phyloP scores from a whole-genome alignment of 2,113 vertebrate genomes.

The Turnix velox region DNA sequence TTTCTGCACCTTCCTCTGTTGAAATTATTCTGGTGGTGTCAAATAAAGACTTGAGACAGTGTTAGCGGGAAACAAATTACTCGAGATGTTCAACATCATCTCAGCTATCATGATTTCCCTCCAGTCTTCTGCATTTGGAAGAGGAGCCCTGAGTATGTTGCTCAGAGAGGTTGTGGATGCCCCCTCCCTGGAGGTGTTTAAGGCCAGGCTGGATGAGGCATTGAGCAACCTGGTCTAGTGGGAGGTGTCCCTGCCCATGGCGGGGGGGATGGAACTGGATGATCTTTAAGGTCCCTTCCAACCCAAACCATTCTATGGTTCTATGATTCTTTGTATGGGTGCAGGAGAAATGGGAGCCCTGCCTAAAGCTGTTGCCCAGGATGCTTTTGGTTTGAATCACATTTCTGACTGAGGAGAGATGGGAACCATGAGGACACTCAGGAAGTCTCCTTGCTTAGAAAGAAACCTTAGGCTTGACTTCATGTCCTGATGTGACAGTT shows the following conservation, averaged over 20 bases:
- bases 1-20: not conserved
- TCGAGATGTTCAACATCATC: not conserved
- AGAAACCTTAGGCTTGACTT: not conserved
- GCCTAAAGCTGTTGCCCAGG: not conserved
- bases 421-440: not conserved
- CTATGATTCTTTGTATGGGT: no score
- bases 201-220: no score
- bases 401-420: not conserved
- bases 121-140: not conserved
- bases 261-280: no score
- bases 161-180: no score
- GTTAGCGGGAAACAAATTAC: not conserved
- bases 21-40: not conserved
- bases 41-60: not conserved
- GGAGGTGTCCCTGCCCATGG: no score
- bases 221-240: no score
- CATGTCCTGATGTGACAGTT: accelerated
- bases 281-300: no score
- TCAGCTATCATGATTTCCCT: not conserved
- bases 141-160: not conserved
- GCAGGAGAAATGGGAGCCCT: not conserved
- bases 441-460: not conserved
- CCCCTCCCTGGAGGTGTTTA: no score
- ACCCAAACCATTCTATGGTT: no score
- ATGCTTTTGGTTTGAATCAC: not conserved